Evolutionary conservation across 2,113 vertebrate genomes (phyloP), one percentile per base, ranked within the genome.

Genomic region (Neogale vison): DNA sequence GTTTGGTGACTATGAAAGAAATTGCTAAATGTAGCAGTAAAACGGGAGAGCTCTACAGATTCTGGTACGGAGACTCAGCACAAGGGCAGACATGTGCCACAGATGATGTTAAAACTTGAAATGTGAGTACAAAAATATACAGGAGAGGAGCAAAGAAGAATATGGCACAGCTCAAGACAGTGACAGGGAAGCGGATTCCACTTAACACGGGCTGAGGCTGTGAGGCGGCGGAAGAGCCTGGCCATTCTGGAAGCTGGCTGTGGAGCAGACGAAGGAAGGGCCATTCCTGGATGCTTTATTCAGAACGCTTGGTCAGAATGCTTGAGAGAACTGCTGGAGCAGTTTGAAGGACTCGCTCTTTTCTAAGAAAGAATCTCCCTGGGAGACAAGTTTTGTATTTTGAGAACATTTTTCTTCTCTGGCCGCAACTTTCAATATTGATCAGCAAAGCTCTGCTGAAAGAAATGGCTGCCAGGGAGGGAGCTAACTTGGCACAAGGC

Each of bases 381-480:
- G 91, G 94, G 97, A 98, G 95, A 94, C 47, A 97, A 90, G 84
- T 84, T 98, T 45, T 96, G 92, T 98, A 95, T 98, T 97, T 97
- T 74, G 96, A 98, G 97, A 98, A 96, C 85, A 42, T 59, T 98
- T 18, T 47, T 95, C 88, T 95, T 29, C 80, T 97, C 89, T 52
- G 82, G 77, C 97, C 74, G 57, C 97, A 97, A 97, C 85, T 98
- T 98, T 98, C 97, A 83, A 34, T 95, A 98, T 97, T 97, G 98
- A 98, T 98, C 79, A 90, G 96, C 89, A 77, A 80, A 98, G 92
- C 61, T 93, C 83, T 98, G 97, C 92, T 90, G 95, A 83, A 63
- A 98, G 96, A 97, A 97, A 97, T 14, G 87, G 93, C 98, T 95
- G 97, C 61, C 31, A 72, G 81, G 76, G 93, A 83, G 74, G 57